Evolutionary conservation across 2,113 vertebrate species (phyloP), one percentile per base, ranked within the genome.

Genomic region (Clarias gariepinus): DNA sequence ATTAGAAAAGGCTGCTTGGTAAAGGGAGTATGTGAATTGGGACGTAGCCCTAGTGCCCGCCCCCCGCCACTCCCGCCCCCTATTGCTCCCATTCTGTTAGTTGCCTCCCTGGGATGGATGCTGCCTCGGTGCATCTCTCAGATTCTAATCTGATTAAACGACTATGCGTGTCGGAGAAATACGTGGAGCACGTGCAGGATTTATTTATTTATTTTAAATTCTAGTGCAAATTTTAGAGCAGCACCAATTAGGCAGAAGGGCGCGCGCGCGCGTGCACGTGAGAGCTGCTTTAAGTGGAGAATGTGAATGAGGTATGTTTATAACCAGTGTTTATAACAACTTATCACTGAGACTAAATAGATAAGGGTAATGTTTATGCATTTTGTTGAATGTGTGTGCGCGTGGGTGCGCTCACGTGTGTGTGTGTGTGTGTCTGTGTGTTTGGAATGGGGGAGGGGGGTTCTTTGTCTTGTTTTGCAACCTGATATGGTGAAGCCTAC

Each of bases 391-490:
- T 13, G 41, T 10, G 36, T 11, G 71, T 1, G 69, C 1, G 66
- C 4, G 28, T 33, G 66, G 21, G 30, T 18, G 30, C 13, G 64
- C 4, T 30, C 8, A 18, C 0, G 69, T 8, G 18, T 0, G 73
- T 33, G 52, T 55, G 52, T 25, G 47, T 53, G 41, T 52, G 33
- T 36, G 41, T 41, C 41, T 74, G 19, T 36, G 73, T 25, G 23
- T 69, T 33, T 28, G 66, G 66, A 41, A n/a, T n/a, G 74, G 23
- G 76, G 41, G 76, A 19, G 53, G 30, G 53, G 68, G 76, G 13
- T 5, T 53, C 73, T 76, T 76, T 76, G 76, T 78, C 76, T 78
- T 78, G 76, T 78, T 78, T 78, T 78, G 52, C 52, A 78, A 10
- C 25, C 76, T 57, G 12, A n/a, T 78, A 55, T 57, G 76, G 52